Conservation (phyloP, 2,797 vertebrate genomes). For the Martes flavigula region DNA sequence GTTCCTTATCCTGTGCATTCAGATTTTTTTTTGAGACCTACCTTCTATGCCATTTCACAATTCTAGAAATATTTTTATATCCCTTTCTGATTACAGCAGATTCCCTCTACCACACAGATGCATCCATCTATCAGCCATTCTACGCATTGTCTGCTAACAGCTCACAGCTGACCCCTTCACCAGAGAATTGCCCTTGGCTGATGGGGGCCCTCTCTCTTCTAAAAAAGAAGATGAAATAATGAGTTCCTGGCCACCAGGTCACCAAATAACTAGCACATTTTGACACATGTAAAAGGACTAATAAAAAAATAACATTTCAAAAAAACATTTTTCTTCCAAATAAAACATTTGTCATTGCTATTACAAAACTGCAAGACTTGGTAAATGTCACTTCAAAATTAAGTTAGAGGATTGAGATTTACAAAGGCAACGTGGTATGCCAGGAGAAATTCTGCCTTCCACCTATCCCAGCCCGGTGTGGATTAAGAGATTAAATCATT, state of each 20-base stretch:
- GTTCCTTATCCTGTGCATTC: not conserved
- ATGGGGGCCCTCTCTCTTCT: not conserved
- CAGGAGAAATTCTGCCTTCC: not conserved
- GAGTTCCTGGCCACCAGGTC: not conserved
- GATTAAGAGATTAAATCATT: not conserved
- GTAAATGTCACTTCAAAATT: not conserved
- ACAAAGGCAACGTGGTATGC: not conserved
- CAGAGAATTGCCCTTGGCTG: not conserved
- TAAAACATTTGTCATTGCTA: not conserved
- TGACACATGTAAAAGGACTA: not conserved
- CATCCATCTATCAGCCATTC: not conserved
- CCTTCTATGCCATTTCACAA: not conserved
- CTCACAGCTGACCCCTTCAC: not conserved
- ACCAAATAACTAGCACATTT: constrained; percentile 18
- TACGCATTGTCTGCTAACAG: not conserved
- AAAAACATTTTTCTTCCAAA: constrained; percentile 13
- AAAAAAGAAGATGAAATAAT: not conserved
- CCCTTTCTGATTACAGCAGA: not conserved
- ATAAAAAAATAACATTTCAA: not conserved
- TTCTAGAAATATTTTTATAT: not conserved
- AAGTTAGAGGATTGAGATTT: not conserved
- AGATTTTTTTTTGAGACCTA: not conserved
- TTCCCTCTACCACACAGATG: not conserved
- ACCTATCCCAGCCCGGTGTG: not conserved
- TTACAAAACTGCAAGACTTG: not conserved